phyloP scores from a whole-genome alignment of 2,888 invertebrate genomes.

The Trypoxylon attenuatum region DNA sequence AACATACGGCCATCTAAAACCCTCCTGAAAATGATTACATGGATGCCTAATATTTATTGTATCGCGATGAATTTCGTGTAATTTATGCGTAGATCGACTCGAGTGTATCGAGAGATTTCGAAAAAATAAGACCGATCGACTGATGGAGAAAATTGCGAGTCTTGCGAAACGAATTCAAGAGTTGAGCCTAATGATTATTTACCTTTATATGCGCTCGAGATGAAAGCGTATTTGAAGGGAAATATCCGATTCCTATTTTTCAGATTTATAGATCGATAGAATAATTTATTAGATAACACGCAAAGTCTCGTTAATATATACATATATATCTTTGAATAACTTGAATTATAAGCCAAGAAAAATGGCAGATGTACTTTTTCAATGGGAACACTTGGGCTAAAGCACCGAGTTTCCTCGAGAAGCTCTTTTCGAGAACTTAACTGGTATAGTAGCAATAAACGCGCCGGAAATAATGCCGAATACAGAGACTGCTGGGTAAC shows the following conservation, averaged over 20 bases:
- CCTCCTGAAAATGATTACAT: not conserved
- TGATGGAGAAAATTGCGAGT: not conserved
- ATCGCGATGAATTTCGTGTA: not conserved
- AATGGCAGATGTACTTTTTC: too few species aligned
- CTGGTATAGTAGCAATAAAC: slow-evolving; percentile 27
- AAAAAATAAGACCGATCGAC: not conserved
- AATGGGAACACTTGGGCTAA: too few species aligned
- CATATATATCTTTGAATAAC: too few species aligned
- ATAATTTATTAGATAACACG: not conserved
- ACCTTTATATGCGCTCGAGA: not conserved
- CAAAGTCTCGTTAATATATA: too few species aligned
- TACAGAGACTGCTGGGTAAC: slow-evolving; percentile 31
- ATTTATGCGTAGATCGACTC: too few species aligned
- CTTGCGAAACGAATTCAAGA: not conserved
- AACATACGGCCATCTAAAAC: not conserved
- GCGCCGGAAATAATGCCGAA: slow-evolving; percentile 1
- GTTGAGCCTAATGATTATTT: not conserved
- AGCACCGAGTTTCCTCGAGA: not conserved
- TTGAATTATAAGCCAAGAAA: not conserved
- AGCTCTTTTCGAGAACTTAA: not conserved
- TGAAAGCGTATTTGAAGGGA: not conserved
- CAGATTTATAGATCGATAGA: not conserved
- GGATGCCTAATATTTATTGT: not conserved
- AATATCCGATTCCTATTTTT: not conserved
- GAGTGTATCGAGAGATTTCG: not conserved